A percentile compares a stretch with the other conserved stretches of the same genome.
phyloP scores from a whole-genome alignment of 2,113 vertebrate species.

The Sclerurus mexicanus region DNA sequence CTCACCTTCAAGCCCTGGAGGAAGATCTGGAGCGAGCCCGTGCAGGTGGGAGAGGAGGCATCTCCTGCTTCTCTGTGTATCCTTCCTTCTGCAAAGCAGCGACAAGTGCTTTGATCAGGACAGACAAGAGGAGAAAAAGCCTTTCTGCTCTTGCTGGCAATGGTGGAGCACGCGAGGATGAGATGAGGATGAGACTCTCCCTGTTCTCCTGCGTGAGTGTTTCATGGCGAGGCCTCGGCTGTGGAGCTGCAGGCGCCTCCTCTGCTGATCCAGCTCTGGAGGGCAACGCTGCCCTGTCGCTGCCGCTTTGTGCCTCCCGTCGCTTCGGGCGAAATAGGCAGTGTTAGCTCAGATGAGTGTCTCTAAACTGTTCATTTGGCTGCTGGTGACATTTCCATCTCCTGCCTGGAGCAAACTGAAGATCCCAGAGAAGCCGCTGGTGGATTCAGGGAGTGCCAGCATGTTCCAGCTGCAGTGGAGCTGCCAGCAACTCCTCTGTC shows the following conservation, averaged over 20 bases:
- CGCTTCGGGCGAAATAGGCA: not conserved
- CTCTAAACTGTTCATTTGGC: not conserved
- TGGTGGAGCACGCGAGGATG: accelerated
- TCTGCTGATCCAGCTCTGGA: not conserved
- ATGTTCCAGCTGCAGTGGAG: not conserved
- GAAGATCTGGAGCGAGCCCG: not conserved
- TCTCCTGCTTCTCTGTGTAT: not conserved
- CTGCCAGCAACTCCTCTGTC: not conserved
- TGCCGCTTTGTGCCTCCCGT: not conserved
- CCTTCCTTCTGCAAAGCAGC: not conserved
- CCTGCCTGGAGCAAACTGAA: not conserved
- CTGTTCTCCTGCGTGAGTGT: not conserved
- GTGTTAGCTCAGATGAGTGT: not conserved
- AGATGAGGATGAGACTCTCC: not conserved
- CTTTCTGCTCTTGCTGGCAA: not conserved
- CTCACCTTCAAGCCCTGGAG: not conserved
- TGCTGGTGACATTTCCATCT: not conserved
- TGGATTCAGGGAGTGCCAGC: not conserved
- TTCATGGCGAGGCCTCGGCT: accelerated
- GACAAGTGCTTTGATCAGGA: accelerated
- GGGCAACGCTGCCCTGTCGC: not conserved
- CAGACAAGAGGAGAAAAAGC: not conserved
- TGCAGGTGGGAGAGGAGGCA: not conserved
- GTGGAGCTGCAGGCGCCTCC: not conserved
- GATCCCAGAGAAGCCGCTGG: not conserved